Conservation (phyloP, 2,113 vertebrate species). For the Cyprinodon variegatus region DNA sequence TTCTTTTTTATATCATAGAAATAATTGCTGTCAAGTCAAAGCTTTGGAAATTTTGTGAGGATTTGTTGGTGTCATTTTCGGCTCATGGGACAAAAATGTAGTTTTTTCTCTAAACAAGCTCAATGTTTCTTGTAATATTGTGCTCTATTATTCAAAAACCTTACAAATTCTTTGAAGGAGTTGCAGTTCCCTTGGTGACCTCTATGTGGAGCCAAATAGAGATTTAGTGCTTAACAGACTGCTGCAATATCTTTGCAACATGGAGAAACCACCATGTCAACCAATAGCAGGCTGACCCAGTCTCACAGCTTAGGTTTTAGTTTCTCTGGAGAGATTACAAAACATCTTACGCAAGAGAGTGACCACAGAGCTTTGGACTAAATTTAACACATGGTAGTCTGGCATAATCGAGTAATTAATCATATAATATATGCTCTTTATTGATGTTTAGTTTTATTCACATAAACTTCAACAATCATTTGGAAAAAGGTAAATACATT, state of each 20-base stretch:
- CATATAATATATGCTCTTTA: not conserved
- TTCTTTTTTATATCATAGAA: no score
- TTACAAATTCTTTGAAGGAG: not conserved
- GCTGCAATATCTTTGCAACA: slow-evolving; percentile 12
- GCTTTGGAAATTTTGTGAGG: no score
- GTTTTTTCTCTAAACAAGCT: not conserved
- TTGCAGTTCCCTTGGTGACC: slow-evolving; percentile 29
- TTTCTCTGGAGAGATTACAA: slow-evolving; percentile 8
- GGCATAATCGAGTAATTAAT: not conserved
- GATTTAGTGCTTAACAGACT: not conserved
- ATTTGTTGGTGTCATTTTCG: not conserved
- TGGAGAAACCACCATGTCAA: slow-evolving; percentile 13
- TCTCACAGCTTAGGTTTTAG: not conserved
- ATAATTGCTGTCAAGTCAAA: no score
- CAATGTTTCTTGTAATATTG: not conserved
- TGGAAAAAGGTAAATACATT: not conserved
- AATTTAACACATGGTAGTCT: not conserved
- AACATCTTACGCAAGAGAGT: not conserved
- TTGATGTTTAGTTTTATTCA: not conserved
- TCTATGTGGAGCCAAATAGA: slow-evolving; percentile 34
- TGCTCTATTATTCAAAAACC: not conserved
- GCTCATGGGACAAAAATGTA: not conserved
- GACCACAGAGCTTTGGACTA: not conserved
- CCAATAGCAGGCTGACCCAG: slow-evolving; percentile 6
- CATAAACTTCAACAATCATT: not conserved